Base-by-base conservation (phyloP, 2,113 vertebrate species). In the Morone chrysops region DNA sequence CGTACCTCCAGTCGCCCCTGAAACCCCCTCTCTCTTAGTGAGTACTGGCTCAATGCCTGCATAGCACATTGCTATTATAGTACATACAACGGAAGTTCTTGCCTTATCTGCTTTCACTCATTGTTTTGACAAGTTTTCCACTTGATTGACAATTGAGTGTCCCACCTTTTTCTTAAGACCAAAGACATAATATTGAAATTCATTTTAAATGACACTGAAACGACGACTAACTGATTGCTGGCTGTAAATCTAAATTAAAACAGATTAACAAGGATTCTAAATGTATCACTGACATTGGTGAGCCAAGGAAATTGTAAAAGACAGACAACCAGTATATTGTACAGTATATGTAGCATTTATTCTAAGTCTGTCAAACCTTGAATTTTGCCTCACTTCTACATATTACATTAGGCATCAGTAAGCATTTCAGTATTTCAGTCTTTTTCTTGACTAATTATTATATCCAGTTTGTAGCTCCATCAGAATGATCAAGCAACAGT, bases 391-490 rank as follows among this genome's bases (percentile, higher is more conserved):
- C 31, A 31, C 31, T 31, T 31, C 31, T 31, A 31, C 31, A 31
- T 31, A 31, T 31, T 31, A 31, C 31, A 31, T 36, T 48, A 48
- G 13, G 54, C n/a, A 57, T 56, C 41, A 31, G 16, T 57, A 31
- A 76, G 65, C 36, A 56, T 70, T 70, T 54, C 8, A 45, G 45
- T 70, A 18, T 60, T 62, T 56, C n/a, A 63, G 43, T 69, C 16
- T 4, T 16, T 48, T 38, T 20, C 9, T 78, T 67, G 11, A 47
- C 48, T 48, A 60, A 56, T 62, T 38, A 10, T 69, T 22, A 22
- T 17, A 57, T 9, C 12, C 10, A 50, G 13, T 62, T 2, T 72
- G 13, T 22, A 40, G 50, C 36, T 31, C 22, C 22, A 14, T 16
- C 3, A 60, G 1, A 7, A 36, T 36, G 1, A 36, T 60, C 25